Evolutionary conservation across 2,797 vertebrate species (phyloP), one percentile per base, ranked within the genome.

Genomic region (Oryzias dopingdopingensis): DNA sequence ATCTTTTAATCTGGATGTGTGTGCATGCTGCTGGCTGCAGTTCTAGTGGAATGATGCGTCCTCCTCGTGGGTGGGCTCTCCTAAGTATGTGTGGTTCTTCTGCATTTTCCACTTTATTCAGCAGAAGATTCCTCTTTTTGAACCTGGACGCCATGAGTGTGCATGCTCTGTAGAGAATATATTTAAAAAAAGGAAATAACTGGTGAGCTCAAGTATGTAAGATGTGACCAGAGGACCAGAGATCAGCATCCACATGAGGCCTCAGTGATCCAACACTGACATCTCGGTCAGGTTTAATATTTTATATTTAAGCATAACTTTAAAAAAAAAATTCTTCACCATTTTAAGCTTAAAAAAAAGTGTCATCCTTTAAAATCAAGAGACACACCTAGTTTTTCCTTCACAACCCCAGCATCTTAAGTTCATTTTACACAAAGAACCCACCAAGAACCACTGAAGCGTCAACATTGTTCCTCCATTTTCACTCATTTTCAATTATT

Each of bases 181-280:
- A 51, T 44, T 22, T 22, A 2, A 22, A 53, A 49, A 22, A 69
- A 62, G 48, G 71, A 70, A 23, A 32, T 40, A 26, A 47, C 14
- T 8, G 45, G 13, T 44, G 37, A 61, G 60, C 29, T 32, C 56
- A 40, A 50, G 37, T 20, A 37, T 51, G 29, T 62, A 22, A 26
- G 1, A 1, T 40, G 59, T 29, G 48, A 14, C 17, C 26, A 17
- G 52, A 40, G 57, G 48, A 14, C 17, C 26, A 17, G 52, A 40
- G 57, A 44, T 23, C 37, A 54, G 53, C 47, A n/a, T 24, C n/a
- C 41, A 45, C 29, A 42, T 1, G 0, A 51, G 24, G 46, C 58
- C 62, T 65, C n/a, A 1, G 2, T 40, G 5, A 3, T 48, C n/a
- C 18, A 12, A 14, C 29, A 10, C 26, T 26, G 26, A 26, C 32